Conservation (phyloP, 2,888 invertebrate species). For the Melanotus villosus region DNA sequence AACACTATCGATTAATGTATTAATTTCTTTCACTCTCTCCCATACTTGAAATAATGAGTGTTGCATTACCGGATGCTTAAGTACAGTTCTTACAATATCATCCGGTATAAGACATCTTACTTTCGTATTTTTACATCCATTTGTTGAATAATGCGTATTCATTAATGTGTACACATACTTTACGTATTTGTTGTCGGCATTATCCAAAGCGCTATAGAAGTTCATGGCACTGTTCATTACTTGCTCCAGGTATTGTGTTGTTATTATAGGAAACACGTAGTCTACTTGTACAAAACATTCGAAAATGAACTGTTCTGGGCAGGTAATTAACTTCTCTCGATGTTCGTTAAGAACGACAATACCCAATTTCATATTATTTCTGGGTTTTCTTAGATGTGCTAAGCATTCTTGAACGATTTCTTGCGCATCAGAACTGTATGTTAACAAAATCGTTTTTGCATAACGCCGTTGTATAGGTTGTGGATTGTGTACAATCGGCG, state of each 20-base stretch:
- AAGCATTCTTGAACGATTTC: slow-evolving; percentile 27
- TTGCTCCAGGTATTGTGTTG: slow-evolving; percentile 38
- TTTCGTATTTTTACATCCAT: slow-evolving; percentile 44
- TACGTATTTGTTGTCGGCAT: slow-evolving; percentile 42
- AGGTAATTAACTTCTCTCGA: slow-evolving; percentile 20
- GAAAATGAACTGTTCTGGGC: slow-evolving; percentile 40
- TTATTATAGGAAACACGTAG: slow-evolving; percentile 46
- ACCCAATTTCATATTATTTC: slow-evolving; percentile 35
- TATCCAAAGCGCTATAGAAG: slow-evolving; percentile 16
- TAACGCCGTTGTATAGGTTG: slow-evolving; percentile 3
- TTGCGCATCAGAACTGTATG: slow-evolving; percentile 33
- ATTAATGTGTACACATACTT: slow-evolving; percentile 46
- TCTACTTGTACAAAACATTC: slow-evolving; percentile 42
- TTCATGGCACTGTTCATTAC: slow-evolving; percentile 13
- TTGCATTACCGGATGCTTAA: slow-evolving; percentile 21
- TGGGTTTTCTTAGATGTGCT: slow-evolving; percentile 30
- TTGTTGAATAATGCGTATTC: slow-evolving; percentile 31
- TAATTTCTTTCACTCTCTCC: slow-evolving; percentile 20
- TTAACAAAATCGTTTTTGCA: slow-evolving; percentile 43
- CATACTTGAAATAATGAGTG: slow-evolving; percentile 34
- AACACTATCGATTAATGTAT: slow-evolving; percentile 15
- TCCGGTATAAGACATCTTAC: slow-evolving; percentile 47
- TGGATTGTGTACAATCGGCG: background rate
- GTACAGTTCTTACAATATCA: slow-evolving; percentile 5
- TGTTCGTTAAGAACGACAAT: slow-evolving; percentile 45